Evolutionary conservation across 2,888 invertebrate species (phyloP).

Genomic region (Ophraella communa): DNA sequence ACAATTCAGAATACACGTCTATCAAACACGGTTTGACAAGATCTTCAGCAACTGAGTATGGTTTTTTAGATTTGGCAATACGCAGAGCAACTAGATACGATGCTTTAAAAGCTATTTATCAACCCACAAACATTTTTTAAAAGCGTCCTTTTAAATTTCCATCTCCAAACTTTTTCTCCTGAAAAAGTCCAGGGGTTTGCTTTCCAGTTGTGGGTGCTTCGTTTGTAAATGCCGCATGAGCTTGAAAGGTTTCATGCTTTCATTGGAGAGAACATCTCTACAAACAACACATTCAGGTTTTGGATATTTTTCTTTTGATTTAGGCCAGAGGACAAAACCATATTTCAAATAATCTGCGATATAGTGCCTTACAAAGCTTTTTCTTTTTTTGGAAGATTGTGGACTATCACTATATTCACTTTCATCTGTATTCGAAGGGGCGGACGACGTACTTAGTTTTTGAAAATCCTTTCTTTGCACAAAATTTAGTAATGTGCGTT

Average conservation of each 20-base stretch:
- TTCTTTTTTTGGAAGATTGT: neutral
- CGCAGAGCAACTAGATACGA: conserved; percentile 4
- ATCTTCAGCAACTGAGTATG: conserved; percentile 2
- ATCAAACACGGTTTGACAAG: neutral
- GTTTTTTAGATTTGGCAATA: conserved; percentile 3
- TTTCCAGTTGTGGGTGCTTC: neutral
- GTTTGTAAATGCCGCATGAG: neutral
- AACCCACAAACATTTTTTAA: neutral
- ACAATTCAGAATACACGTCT: neutral
- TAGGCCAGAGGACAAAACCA: neutral
- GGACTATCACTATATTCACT: neutral
- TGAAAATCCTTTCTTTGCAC: neutral
- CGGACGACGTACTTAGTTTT: neutral
- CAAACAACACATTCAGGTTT: neutral
- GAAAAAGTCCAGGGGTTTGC: conserved; percentile 5
- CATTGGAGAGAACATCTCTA: neutral
- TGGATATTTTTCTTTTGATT: neutral
- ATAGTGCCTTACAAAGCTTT: neutral
- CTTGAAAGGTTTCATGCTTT: conserved; percentile 5
- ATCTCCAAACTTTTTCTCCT: neutral
- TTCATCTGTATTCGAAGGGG: neutral
- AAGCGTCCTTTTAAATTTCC: neutral
- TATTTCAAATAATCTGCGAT: neutral
- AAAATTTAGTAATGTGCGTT: neutral
- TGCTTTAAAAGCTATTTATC: conserved; percentile 1